Evolutionary conservation across 2,113 vertebrate species (phyloP).

Genomic region (Picathartes gymnocephalus): DNA sequence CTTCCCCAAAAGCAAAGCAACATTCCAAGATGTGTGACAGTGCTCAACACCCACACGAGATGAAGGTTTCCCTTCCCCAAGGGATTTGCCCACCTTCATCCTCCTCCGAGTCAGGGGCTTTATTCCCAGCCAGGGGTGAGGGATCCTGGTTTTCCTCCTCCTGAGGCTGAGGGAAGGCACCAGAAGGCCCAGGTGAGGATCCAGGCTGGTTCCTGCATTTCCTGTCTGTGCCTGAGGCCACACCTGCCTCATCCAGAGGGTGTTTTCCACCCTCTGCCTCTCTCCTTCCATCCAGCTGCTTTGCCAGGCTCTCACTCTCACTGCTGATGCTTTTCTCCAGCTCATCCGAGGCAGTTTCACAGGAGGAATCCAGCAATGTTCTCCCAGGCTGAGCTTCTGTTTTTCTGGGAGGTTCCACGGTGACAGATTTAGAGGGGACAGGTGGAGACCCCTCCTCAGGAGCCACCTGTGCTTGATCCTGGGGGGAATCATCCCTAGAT

Average conservation of each 20-base stretch:
- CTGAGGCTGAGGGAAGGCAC: not conserved
- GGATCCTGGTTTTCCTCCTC: not conserved
- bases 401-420: rapidly evolving
- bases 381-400: rapidly evolving
- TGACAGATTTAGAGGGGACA: not conserved
- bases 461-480: rapidly evolving
- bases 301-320: not conserved
- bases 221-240: not conserved
- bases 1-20: not conserved
- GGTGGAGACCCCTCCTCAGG: not conserved
- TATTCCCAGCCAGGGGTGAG: rapidly evolving
- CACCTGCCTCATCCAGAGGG: not conserved
- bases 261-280: not conserved
- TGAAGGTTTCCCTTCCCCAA: not conserved
- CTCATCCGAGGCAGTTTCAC: not conserved
- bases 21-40: too few relatives aligned
- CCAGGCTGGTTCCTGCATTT: not conserved
- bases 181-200: not conserved
- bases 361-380: not conserved
- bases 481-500: rapidly evolving
- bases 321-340: not conserved
- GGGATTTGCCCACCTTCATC: constrained; percentile 45
- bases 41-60: rapidly evolving
- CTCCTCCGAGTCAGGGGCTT: not conserved
- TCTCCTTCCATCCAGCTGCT: not conserved